A percentile compares a stretch with the other conserved stretches of the same genome.
Evolutionary conservation across 64 coral and sea anemone species (phyloP).

Genomic region (Montipora efflorescens): DNA sequence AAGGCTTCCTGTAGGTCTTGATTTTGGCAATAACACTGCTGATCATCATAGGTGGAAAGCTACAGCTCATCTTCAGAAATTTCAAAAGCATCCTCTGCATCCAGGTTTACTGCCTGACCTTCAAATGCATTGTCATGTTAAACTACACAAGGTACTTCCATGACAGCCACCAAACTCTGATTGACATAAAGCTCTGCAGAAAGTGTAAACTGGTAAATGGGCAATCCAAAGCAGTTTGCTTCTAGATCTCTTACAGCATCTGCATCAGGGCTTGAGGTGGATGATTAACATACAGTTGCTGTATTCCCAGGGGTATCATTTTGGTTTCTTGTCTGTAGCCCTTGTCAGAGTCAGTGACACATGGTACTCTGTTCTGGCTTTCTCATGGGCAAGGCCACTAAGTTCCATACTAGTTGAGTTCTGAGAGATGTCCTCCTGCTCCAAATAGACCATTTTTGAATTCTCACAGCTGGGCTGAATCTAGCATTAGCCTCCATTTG

Average conservation of each 20-base stretch:
- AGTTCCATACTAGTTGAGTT: too few species aligned
- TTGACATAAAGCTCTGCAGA: neutral
- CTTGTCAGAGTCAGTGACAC: neutral
- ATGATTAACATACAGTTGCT: neutral
- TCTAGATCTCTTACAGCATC: neutral
- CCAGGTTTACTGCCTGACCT: constrained; percentile 7
- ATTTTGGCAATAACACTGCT: constrained; percentile 1
- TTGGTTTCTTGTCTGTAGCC: neutral
- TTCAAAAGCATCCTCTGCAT: constrained; percentile 9
- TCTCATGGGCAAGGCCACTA: too few species aligned
- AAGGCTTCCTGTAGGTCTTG: too few species aligned
- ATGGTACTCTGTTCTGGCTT: neutral
- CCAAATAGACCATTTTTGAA: too few species aligned
- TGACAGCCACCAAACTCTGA: neutral
- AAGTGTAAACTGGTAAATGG: neutral
- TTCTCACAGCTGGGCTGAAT: too few species aligned
- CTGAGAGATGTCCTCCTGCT: too few species aligned
- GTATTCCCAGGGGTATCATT: neutral
- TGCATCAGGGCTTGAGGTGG: neutral
- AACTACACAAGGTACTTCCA: constrained; percentile 20
- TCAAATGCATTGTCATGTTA: neutral
- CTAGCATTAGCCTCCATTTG: too few species aligned
- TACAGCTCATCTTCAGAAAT: neutral
- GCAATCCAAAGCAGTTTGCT: neutral
- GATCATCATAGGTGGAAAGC: constrained; percentile 22